Conservation (phyloP, 1,140 invertebrate genomes). For the Druon quercuslanigerum region DNA sequence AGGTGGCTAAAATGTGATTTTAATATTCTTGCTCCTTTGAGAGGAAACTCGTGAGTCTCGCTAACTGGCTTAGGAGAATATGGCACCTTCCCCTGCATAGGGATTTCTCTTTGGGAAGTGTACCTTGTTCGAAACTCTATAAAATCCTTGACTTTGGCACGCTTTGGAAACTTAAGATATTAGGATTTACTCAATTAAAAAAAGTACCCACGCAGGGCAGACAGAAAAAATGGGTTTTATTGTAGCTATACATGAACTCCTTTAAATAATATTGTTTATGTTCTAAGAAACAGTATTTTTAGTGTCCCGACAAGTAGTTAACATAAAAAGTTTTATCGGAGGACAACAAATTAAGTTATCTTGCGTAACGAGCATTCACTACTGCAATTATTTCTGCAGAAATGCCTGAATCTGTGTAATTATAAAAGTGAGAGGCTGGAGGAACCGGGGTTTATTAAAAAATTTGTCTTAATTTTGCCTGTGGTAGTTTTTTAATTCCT, state of each 20-base stretch:
- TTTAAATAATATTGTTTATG: background rate
- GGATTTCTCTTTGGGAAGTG: conserved; percentile 60
- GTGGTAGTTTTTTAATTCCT: conserved; percentile 51
- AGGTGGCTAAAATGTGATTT: conserved; percentile 68
- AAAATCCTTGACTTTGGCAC: conserved; percentile 58
- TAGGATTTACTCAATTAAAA: background rate
- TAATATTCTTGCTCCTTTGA: conserved; percentile 70
- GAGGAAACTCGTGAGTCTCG: conserved; percentile 61
- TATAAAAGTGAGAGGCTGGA: background rate
- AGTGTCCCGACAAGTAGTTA: too few species aligned
- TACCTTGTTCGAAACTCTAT: conserved; percentile 63
- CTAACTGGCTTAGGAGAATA: conserved; percentile 65
- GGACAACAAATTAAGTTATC: too few species aligned
- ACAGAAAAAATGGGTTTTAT: too few species aligned
- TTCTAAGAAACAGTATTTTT: background rate
- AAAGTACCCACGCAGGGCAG: background rate
- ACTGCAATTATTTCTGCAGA: too few species aligned
- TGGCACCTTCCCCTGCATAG: conserved; percentile 37
- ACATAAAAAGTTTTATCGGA: too few species aligned
- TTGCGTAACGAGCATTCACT: too few species aligned
- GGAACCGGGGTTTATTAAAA: conserved; percentile 61
- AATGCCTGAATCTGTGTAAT: background rate
- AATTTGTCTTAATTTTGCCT: conserved; percentile 64
- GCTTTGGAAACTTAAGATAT: conserved; percentile 25
- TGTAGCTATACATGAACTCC: too few species aligned